These are phyloP conservation scores for Arothron firmamentum DNA, from an alignment of 2,113 vertebrate genomes.

Conservation along the genomic window DNA sequence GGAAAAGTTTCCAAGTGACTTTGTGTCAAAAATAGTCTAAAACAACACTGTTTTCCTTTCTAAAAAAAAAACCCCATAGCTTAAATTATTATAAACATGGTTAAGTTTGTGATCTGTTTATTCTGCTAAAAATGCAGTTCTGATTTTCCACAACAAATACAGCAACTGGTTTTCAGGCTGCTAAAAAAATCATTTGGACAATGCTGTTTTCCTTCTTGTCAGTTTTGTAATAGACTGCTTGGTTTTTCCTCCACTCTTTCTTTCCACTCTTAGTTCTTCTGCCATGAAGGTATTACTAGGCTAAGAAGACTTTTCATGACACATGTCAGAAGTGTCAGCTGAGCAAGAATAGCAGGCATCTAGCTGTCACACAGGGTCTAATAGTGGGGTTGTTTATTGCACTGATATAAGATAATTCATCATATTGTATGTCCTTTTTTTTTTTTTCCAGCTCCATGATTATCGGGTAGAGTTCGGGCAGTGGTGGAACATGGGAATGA, in stretches of 20 bases:
- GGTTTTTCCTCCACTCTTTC: constrained; percentile 4
- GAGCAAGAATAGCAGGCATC: constrained; percentile 11
- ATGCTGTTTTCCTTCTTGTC: background rate
- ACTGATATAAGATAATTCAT: constrained; percentile 17
- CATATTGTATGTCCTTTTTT: constrained; percentile 21
- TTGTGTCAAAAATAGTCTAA: constrained; percentile 32
- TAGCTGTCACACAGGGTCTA: constrained; percentile 19
- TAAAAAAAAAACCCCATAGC: too few relatives aligned
- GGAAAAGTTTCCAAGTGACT: constrained; percentile 39
- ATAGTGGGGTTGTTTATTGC: constrained; percentile 14
- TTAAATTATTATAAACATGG: too few relatives aligned
- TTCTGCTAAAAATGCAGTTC: too few relatives aligned
- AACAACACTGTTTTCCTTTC: constrained; percentile 10
- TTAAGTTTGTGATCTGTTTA: too few relatives aligned
- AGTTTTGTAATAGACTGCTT: constrained; percentile 3
- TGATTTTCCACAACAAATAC: too few relatives aligned
- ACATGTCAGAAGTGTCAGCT: constrained; percentile 2
- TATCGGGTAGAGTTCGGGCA: constrained; percentile 81
- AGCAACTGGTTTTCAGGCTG: too few relatives aligned
- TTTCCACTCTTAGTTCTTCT: constrained; percentile 10
- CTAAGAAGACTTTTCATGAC: background rate
- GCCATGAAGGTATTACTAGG: constrained; percentile 8
- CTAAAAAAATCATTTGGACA: too few relatives aligned
- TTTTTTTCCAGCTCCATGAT: constrained; percentile 70
- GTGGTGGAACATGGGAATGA: constrained; percentile 83